Conservation (phyloP, 2,888 invertebrate genomes). For the Harpagoxenus sublaevis region DNA sequence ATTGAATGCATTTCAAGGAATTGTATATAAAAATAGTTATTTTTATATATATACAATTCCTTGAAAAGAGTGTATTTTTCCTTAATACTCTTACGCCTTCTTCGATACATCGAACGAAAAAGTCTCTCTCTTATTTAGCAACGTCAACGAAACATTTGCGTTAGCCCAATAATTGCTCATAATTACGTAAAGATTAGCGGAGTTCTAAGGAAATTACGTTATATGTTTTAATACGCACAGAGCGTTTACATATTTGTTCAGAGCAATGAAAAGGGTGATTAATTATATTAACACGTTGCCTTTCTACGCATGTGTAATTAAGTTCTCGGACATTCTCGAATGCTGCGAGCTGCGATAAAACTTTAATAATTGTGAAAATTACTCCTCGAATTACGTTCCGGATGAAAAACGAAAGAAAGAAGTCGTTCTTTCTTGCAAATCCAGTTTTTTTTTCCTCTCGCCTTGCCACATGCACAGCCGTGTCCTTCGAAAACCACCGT, state of each 20-base stretch:
- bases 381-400: neutral
- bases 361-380: slow-evolving; percentile 3
- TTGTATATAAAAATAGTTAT: neutral
- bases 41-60: too few species aligned
- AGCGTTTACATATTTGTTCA: neutral
- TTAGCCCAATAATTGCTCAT: neutral
- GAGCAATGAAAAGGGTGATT: slow-evolving; percentile 20
- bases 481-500: slow-evolving; percentile 70
- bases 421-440: slow-evolving; percentile 25
- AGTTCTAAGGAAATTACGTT: neutral
- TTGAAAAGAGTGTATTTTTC: neutral
- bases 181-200: slow-evolving; percentile 6
- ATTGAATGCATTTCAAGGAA: neutral
- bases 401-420: neutral
- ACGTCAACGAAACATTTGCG: neutral
- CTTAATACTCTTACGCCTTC: neutral
- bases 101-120: neutral
- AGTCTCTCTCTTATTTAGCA: neutral
- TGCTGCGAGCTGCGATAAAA: neutral
- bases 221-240: slow-evolving; percentile 7
- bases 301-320: slow-evolving; percentile 7
- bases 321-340: slow-evolving; percentile 24
- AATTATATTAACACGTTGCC: slow-evolving; percentile 38
- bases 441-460: slow-evolving; percentile 59
- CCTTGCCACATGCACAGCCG: slow-evolving; percentile 28